Conservation (phyloP, 2,888 invertebrate species). For the Steinernema hermaphroditum region DNA sequence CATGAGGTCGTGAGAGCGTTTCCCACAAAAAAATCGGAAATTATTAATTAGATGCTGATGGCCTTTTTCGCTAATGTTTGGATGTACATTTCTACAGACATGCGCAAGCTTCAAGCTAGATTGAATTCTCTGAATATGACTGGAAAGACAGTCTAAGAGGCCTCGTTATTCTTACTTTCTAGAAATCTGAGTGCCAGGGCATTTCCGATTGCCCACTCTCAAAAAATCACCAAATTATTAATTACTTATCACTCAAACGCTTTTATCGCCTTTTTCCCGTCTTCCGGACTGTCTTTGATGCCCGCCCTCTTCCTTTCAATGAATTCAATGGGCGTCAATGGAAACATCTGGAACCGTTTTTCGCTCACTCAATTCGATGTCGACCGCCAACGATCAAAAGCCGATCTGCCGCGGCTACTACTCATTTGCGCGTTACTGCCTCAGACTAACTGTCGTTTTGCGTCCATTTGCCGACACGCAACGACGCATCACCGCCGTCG, state of each 20-base stretch:
- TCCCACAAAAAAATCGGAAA: background rate
- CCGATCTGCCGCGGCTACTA: constrained; percentile 3
- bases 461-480: background rate
- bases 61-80: too few species aligned
- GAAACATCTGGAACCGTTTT: constrained; percentile 31
- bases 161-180: too few species aligned
- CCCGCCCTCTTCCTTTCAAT: background rate
- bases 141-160: too few species aligned
- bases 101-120: too few species aligned
- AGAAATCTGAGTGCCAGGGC: too few species aligned
- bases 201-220: too few species aligned
- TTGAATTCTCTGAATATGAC: too few species aligned
- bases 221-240: too few species aligned
- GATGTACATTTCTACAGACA: too few species aligned
- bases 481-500: background rate
- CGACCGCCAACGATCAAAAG: constrained; percentile 16
- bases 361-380: constrained; percentile 26
- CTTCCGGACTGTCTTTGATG: too few species aligned
- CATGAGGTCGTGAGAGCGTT: background rate
- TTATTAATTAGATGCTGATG: background rate
- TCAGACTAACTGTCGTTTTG: background rate
- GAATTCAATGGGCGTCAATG: constrained; percentile 29
- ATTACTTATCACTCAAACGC: too few species aligned
- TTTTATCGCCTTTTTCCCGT: too few species aligned
- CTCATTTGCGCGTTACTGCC: constrained; percentile 2